Conservation (phyloP, 2,888 invertebrate genomes). For the Sinodicranocentrus sp. region DNA sequence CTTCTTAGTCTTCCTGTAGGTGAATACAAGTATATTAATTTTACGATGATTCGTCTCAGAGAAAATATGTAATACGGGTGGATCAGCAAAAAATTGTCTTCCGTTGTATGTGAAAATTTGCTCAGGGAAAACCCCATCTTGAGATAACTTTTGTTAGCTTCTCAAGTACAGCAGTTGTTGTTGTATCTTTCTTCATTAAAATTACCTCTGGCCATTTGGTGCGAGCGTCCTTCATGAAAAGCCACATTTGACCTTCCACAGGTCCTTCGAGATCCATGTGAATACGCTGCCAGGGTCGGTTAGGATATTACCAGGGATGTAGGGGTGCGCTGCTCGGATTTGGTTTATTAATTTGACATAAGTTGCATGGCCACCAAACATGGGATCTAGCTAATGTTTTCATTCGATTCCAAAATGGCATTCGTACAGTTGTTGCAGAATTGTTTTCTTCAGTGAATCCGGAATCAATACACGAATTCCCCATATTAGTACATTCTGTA, state of each 20-base stretch:
- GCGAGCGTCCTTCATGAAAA: conserved; percentile 61
- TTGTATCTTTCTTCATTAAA: conserved; percentile 28
- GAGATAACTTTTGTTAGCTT: not conserved
- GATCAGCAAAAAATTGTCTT: conserved; percentile 33
- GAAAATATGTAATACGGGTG: too few species aligned
- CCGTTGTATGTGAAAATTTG: conserved; percentile 60
- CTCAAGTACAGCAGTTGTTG: conserved; percentile 24
- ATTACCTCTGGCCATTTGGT: conserved; percentile 68
- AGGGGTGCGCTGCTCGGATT: conserved; percentile 42
- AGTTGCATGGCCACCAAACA: conserved; percentile 35
- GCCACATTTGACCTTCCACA: conserved; percentile 51
- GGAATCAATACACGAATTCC: conserved; percentile 67
- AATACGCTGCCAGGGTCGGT: conserved; percentile 53
- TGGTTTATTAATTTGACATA: not conserved
- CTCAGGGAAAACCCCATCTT: conserved; percentile 29
- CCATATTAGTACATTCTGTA: conserved; percentile 60
- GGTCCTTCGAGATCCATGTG: conserved; percentile 67
- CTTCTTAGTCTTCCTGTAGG: too few species aligned
- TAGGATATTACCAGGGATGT: conserved; percentile 63
- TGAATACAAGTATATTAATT: too few species aligned
- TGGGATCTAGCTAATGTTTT: conserved; percentile 40
- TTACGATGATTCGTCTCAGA: too few species aligned
- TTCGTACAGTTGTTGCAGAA: conserved; percentile 50
- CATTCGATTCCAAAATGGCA: conserved; percentile 66
- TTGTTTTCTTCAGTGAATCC: not conserved